Conservation (phyloP, 2,888 invertebrate species). For the Acrobasis consociella region DNA sequence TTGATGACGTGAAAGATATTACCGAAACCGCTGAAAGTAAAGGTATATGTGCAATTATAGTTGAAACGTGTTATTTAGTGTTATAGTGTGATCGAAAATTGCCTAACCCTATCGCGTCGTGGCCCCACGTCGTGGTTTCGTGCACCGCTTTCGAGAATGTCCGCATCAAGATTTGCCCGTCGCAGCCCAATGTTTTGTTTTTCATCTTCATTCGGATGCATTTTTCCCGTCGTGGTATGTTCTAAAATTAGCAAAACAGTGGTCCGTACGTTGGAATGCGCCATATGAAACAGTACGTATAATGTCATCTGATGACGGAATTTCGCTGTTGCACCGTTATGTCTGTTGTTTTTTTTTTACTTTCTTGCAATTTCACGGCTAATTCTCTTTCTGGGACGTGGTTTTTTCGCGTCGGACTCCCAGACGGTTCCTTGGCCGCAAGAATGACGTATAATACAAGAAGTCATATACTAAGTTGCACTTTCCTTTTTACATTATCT, state of each 20-base stretch:
- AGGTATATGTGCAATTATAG: constrained; percentile 77
- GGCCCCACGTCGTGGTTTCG: constrained; percentile 79
- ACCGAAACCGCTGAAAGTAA: constrained; percentile 80
- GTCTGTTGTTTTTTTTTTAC: constrained; percentile 30
- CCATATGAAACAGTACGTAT: constrained; percentile 45
- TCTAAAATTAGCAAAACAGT: constrained; percentile 75
- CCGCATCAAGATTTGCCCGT: constrained; percentile 66
- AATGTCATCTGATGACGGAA: constrained; percentile 48
- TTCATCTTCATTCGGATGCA: constrained; percentile 75
- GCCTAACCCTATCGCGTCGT: constrained; percentile 81
- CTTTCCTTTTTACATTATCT: constrained; percentile 12
- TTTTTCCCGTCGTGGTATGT: constrained; percentile 79
- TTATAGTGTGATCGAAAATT: constrained; percentile 73
- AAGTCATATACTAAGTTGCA: constrained; percentile 10
- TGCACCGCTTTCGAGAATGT: constrained; percentile 76
- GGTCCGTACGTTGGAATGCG: constrained; percentile 66
- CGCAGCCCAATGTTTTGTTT: constrained; percentile 74
- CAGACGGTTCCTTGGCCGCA: neutral
- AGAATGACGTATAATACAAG: constrained; percentile 12
- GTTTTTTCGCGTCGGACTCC: constrained; percentile 5
- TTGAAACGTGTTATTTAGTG: constrained; percentile 74
- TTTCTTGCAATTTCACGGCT: constrained; percentile 28
- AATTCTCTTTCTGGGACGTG: constrained; percentile 26
- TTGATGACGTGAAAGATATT: constrained; percentile 81
- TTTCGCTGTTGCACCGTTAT: constrained; percentile 32